Percentiles rank a stretch among this genome's conserved stretches.
Conservation (phyloP, 2,113 vertebrate genomes). For the Corythornis cristatus region DNA sequence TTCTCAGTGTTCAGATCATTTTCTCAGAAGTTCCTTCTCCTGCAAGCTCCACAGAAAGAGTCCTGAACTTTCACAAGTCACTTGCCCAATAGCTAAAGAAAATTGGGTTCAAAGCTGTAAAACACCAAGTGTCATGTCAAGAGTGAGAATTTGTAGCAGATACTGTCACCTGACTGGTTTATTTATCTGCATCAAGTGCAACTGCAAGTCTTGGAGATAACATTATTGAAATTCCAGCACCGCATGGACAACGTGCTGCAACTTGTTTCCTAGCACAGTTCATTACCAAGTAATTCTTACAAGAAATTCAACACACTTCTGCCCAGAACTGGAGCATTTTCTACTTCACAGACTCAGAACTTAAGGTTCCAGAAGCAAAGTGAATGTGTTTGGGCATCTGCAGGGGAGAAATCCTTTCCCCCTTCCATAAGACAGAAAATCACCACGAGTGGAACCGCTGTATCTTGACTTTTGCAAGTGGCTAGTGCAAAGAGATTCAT, state of each 20-base stretch:
- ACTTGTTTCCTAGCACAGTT: background rate
- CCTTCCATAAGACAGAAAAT: background rate
- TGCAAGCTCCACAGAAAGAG: background rate
- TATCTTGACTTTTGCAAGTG: background rate
- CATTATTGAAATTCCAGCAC: constrained; percentile 48
- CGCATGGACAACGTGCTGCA: background rate
- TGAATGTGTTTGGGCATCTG: background rate
- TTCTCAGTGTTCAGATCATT: background rate
- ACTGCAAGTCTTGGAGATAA: background rate
- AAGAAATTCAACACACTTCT: background rate
- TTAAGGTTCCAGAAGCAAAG: background rate
- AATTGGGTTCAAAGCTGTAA: background rate
- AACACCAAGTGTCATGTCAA: background rate
- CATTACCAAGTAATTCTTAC: background rate
- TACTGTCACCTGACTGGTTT: constrained; percentile 1
- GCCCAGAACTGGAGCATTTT: background rate
- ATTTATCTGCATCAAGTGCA: constrained; percentile 38
- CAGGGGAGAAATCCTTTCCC: background rate
- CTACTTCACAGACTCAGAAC: background rate
- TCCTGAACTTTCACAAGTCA: background rate
- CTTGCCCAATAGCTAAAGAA: background rate
- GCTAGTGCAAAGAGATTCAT: background rate
- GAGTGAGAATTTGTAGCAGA: constrained; percentile 1
- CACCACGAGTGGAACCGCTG: background rate
- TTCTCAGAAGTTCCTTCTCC: background rate